Conservation (phyloP, 2,888 invertebrate genomes). For the Tethea ocularis region DNA sequence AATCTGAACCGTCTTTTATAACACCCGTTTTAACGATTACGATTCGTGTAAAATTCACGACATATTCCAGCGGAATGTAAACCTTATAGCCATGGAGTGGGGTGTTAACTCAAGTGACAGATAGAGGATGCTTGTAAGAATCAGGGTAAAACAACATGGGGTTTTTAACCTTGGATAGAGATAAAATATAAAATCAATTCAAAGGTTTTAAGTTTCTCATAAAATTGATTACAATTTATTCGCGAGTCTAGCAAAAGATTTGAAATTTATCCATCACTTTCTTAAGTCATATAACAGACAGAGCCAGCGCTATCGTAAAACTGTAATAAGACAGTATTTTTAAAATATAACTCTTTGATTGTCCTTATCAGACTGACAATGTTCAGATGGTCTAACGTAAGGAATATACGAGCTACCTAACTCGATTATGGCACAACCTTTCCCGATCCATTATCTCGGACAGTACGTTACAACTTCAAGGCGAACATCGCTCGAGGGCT, state of each 20-base stretch:
- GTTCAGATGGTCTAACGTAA: neutral
- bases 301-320: too few relatives aligned
- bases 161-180: slow-evolving; percentile 1
- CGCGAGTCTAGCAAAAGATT: too few relatives aligned
- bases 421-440: slow-evolving; percentile 39
- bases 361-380: neutral
- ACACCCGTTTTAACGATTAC: slow-evolving; percentile 46
- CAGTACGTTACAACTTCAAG: slow-evolving; percentile 52
- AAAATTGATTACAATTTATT: neutral
- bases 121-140: slow-evolving; percentile 7
- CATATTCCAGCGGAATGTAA: slow-evolving; percentile 26
- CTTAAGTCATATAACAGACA: too few relatives aligned
- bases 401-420: slow-evolving; percentile 17
- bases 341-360: too few relatives aligned
- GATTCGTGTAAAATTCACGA: slow-evolving; percentile 41
- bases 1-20: slow-evolving; percentile 47
- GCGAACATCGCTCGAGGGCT: slow-evolving; percentile 34
- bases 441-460: slow-evolving; percentile 52
- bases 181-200: neutral
- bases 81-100: slow-evolving; percentile 22
- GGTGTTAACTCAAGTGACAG: slow-evolving; percentile 20
- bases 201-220: neutral
- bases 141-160: slow-evolving; percentile 4
- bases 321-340: too few relatives aligned
- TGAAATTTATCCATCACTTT: too few relatives aligned